These are phyloP conservation scores for Agrypnus murinus DNA, from an alignment of 2,888 invertebrate species.

Conservation along the genomic window DNA sequence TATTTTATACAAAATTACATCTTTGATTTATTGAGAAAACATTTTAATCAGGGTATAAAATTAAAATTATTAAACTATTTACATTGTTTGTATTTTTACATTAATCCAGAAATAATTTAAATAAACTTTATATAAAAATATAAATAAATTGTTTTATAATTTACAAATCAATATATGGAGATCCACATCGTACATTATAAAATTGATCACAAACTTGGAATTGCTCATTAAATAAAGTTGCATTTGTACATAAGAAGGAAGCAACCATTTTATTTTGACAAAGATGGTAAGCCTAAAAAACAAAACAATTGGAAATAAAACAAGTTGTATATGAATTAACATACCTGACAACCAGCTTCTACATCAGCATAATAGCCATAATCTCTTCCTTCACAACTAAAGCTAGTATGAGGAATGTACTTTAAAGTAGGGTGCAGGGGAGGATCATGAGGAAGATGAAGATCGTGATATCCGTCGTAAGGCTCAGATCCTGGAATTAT, in stretches of 20 bases:
- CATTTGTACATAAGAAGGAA: slow-evolving; percentile 78
- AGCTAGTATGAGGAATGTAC: slow-evolving; percentile 72
- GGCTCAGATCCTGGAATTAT: slow-evolving; percentile 68
- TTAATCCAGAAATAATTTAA: not conserved
- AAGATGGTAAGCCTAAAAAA: slow-evolving; percentile 76
- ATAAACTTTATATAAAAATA: not conserved
- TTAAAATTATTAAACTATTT: too few relatives aligned
- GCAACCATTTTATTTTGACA: slow-evolving; percentile 76
- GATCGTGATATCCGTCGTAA: slow-evolving; percentile 74
- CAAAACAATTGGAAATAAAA: not conserved
- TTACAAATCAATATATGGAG: slow-evolving; percentile 76
- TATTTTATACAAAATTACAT: too few relatives aligned
- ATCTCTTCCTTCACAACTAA: slow-evolving; percentile 77
- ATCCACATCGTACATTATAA: slow-evolving; percentile 79
- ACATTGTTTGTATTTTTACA: too few relatives aligned
- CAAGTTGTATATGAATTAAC: not conserved
- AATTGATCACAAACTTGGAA: slow-evolving; percentile 82
- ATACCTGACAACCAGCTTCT: slow-evolving; percentile 81
- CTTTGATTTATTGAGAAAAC: too few relatives aligned
- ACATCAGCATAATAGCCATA: slow-evolving; percentile 83
- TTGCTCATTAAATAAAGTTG: slow-evolving; percentile 80
- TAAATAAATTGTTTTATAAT: not conserved
- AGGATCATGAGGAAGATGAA: slow-evolving; percentile 75
- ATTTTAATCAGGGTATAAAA: too few relatives aligned
- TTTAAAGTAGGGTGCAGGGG: slow-evolving; percentile 74